A percentile compares a stretch with the other conserved stretches of the same genome.
Evolutionary conservation across 1,140 invertebrate genomes (phyloP).

Genomic region (Diploscapter pachys): DNA sequence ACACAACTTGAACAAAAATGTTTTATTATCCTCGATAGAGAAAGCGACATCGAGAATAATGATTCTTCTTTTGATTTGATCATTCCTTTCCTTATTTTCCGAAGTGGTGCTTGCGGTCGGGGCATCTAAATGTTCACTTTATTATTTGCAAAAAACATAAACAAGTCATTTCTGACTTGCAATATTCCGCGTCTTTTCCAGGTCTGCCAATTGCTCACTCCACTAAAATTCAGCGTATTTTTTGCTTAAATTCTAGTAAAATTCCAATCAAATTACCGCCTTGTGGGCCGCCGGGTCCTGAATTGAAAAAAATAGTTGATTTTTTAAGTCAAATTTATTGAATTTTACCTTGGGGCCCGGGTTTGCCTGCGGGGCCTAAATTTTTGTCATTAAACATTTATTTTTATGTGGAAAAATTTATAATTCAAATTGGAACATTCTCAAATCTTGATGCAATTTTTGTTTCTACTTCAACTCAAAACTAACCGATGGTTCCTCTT

Average conservation of each 20-base stretch:
- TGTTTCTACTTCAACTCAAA: not conserved
- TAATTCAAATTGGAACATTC: conserved; percentile 27
- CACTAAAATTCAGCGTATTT: not conserved
- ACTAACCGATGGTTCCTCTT: not conserved
- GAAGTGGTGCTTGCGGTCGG: too few species aligned
- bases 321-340: conserved; percentile 6
- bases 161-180: not conserved
- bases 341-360: conserved; percentile 23
- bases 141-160: too few species aligned
- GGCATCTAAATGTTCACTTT: too few species aligned
- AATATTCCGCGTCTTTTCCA: conserved; percentile 33
- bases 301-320: not conserved
- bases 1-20: too few species aligned
- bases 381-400: conserved; percentile 13
- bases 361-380: conserved; percentile 14
- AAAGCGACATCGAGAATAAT: too few species aligned
- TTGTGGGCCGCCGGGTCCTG: conserved; percentile 22
- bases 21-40: too few species aligned
- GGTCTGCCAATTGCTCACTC: conserved; percentile 28
- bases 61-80: too few species aligned
- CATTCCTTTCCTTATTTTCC: too few species aligned
- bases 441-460: not conserved
- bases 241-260: too few species aligned
- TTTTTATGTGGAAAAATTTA: conserved; percentile 31
- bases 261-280: not conserved